phyloP scores from a whole-genome alignment of 2,888 invertebrate species.

The Diploptera punctata region DNA sequence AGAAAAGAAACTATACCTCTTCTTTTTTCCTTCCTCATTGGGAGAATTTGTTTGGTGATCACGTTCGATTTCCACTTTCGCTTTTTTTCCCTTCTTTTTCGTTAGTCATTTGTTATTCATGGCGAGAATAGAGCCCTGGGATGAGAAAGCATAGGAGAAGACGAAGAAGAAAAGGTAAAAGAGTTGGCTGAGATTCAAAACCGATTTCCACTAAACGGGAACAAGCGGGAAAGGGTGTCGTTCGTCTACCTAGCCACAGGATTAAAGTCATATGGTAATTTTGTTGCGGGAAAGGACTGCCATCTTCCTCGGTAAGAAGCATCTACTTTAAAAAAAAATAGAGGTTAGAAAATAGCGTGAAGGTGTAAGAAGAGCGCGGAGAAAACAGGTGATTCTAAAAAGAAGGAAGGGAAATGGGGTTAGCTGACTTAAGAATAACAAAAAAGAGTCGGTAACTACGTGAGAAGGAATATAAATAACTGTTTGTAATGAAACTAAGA shows the following conservation, averaged over 20 bases:
- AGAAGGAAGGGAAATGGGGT: no score
- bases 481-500: no score
- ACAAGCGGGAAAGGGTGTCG: not conserved
- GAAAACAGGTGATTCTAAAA: no score
- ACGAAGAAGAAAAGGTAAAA: not conserved
- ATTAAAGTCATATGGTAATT: constrained; percentile 31
- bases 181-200: constrained; percentile 28
- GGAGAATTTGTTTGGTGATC: constrained; percentile 1
- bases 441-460: no score
- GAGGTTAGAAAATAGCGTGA: no score
- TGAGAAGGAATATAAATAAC: no score
- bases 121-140: not conserved
- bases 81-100: not conserved
- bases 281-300: not conserved
- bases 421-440: no score
- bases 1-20: not conserved
- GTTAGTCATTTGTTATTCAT: constrained; percentile 18
- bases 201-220: constrained; percentile 23
- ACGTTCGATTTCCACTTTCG: constrained; percentile 18
- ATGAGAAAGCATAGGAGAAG: no score
- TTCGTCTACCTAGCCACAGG: not conserved
- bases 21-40: not conserved
- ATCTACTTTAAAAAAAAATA: no score
- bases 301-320: no score
- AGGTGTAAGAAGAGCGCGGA: no score